phyloP scores from a whole-genome alignment of 2,888 invertebrate genomes.

The Thumatha senex region DNA sequence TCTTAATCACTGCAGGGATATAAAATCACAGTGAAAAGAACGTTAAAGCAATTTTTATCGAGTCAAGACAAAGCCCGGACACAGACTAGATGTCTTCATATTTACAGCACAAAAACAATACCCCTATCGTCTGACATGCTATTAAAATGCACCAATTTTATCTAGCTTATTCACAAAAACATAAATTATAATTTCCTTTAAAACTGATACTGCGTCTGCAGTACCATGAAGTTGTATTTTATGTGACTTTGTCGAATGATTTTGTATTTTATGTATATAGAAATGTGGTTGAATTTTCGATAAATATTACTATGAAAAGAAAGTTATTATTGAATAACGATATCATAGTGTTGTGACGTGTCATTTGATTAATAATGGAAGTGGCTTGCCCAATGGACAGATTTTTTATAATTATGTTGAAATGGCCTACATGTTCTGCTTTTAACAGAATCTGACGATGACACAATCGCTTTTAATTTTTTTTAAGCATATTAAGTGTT shows the following conservation, averaged over 20 bases:
- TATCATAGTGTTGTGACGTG: slow-evolving; percentile 82
- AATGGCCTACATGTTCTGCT: slow-evolving; percentile 66
- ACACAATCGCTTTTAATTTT: slow-evolving; percentile 7
- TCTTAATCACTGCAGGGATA: slow-evolving; percentile 27
- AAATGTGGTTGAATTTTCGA: slow-evolving; percentile 25
- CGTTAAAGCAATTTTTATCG: slow-evolving; percentile 60
- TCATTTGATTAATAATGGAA: slow-evolving; percentile 80
- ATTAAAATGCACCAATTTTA: slow-evolving; percentile 77
- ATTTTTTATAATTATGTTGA: slow-evolving; percentile 64
- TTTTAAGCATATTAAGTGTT: slow-evolving; percentile 13
- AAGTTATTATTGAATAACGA: slow-evolving; percentile 77
- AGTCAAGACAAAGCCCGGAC: slow-evolving; percentile 52
- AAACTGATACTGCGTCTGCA: background rate
- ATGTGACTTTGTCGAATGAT: slow-evolving; percentile 6
- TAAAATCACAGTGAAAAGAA: no score
- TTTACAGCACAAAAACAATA: slow-evolving; percentile 72
- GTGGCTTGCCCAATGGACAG: slow-evolving; percentile 63
- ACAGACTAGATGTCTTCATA: slow-evolving; percentile 79
- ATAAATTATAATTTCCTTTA: slow-evolving; percentile 25
- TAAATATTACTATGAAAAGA: slow-evolving; percentile 36
- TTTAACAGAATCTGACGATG: slow-evolving; percentile 49
- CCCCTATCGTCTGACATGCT: slow-evolving; percentile 78
- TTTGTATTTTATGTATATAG: fast-evolving
- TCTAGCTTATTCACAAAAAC: fast-evolving
- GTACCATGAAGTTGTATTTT: slow-evolving; percentile 34